These are phyloP conservation scores for Dipodomys spectabilis DNA, from an alignment of 2,113 vertebrate genomes.

Conservation along the genomic window DNA sequence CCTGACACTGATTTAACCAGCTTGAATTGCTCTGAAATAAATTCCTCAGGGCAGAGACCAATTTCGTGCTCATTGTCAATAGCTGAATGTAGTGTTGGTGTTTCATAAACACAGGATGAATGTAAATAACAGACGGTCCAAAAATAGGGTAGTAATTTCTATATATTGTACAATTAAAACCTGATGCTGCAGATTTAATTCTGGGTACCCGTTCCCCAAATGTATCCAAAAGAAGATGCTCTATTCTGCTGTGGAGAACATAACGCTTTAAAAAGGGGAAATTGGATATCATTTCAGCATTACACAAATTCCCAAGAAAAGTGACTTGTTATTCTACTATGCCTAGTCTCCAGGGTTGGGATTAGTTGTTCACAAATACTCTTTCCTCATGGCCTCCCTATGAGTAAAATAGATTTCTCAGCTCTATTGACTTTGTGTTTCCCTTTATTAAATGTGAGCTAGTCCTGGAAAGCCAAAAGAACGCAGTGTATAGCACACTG, in stretches of 20 bases:
- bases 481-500: neutral
- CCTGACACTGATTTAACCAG: slow-evolving; percentile 74
- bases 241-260: neutral
- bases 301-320: neutral
- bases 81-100: slow-evolving; percentile 19
- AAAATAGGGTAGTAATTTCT: slow-evolving; percentile 35
- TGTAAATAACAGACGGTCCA: slow-evolving; percentile 47
- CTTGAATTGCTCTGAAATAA: slow-evolving; percentile 78
- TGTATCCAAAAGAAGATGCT: neutral
- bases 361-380: neutral
- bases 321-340: neutral
- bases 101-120: slow-evolving; percentile 61
- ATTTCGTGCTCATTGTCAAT: slow-evolving; percentile 69
- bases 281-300: neutral
- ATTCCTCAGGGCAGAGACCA: slow-evolving; percentile 70
- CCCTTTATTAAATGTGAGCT: neutral
- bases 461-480: neutral
- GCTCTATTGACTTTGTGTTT: neutral
- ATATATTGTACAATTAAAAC: slow-evolving; percentile 51
- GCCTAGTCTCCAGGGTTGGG: neutral
- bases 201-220: neutral
- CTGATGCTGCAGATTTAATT: slow-evolving; percentile 28
- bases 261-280: neutral
- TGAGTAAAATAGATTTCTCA: neutral
- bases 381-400: neutral